phyloP scores from a whole-genome alignment of 2,113 vertebrate genomes.

The Channa maculata region DNA sequence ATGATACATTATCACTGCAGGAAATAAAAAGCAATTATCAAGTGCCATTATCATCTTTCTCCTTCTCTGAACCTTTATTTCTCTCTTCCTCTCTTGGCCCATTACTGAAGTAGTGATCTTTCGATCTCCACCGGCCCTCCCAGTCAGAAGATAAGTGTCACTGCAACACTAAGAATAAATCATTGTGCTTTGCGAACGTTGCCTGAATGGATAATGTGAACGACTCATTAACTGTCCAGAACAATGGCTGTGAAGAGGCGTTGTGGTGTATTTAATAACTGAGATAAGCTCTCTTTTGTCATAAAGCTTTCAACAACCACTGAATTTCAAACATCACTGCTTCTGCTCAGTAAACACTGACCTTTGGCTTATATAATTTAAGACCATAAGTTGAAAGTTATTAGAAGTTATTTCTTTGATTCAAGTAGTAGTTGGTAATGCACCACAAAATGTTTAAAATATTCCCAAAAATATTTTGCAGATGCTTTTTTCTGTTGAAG shows the following conservation, averaged over 20 bases:
- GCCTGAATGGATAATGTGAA: constrained; percentile 41
- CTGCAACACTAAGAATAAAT: constrained; percentile 56
- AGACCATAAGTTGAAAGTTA: too few species aligned
- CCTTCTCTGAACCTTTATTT: not conserved
- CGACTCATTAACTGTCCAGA: constrained; percentile 51
- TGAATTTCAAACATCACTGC: not conserved
- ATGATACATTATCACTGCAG: constrained; percentile 23
- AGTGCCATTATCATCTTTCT: constrained; percentile 16
- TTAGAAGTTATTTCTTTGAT: too few species aligned
- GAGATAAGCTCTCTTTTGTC: not conserved
- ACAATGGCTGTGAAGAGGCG: constrained; percentile 45
- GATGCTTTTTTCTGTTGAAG: not conserved
- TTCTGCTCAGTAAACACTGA: not conserved
- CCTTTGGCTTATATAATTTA: too few species aligned
- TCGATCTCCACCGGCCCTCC: constrained; percentile 14
- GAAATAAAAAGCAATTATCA: constrained; percentile 26
- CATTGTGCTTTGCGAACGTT: constrained; percentile 44
- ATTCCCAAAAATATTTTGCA: too few species aligned
- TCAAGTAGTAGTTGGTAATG: too few species aligned
- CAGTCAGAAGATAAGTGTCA: constrained; percentile 51
- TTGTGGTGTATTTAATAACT: constrained; percentile 1
- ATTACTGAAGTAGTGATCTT: constrained; percentile 22
- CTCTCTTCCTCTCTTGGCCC: constrained; percentile 29
- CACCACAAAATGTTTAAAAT: too few species aligned
- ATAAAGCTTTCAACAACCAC: constrained; percentile 21